These are phyloP conservation scores for Scortum barcoo DNA, from an alignment of 2,113 vertebrate genomes.

Conservation along the genomic window DNA sequence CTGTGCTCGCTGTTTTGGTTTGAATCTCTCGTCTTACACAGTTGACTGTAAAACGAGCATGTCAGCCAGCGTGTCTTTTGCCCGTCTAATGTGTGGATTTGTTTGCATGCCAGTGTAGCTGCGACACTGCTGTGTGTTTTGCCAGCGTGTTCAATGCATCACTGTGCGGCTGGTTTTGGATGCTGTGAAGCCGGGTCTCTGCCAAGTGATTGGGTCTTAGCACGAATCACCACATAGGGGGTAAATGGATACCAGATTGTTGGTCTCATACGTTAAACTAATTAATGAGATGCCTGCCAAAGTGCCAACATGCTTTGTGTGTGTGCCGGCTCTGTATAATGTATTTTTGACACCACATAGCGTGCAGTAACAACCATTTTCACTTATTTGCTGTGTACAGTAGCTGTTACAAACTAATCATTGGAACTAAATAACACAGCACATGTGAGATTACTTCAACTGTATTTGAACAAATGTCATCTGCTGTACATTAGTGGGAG, in stretches of 20 bases:
- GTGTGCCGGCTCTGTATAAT: neutral
- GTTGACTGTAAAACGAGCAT: neutral
- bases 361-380: neutral
- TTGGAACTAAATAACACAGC: neutral
- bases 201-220: conserved; percentile 54
- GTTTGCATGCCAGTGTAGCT: conserved; percentile 35
- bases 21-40: neutral
- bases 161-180: conserved; percentile 51
- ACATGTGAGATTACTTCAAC: neutral
- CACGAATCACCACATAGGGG: conserved; percentile 45
- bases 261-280: conserved; percentile 44
- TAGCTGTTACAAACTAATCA: neutral
- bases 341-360: too few relatives aligned
- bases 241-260: conserved; percentile 68
- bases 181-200: conserved; percentile 30
- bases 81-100: conserved; percentile 39
- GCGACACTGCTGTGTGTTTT: conserved; percentile 38
- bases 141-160: conserved; percentile 21
- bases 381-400: neutral
- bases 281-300: conserved; percentile 40
- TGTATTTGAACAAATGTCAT: neutral
- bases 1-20: neutral
- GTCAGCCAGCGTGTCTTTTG: conserved; percentile 15
- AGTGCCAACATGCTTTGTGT: conserved; percentile 10
- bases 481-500: too few relatives aligned